phyloP scores from a whole-genome alignment of 2,888 invertebrate genomes.

The Drosophila antonietae region DNA sequence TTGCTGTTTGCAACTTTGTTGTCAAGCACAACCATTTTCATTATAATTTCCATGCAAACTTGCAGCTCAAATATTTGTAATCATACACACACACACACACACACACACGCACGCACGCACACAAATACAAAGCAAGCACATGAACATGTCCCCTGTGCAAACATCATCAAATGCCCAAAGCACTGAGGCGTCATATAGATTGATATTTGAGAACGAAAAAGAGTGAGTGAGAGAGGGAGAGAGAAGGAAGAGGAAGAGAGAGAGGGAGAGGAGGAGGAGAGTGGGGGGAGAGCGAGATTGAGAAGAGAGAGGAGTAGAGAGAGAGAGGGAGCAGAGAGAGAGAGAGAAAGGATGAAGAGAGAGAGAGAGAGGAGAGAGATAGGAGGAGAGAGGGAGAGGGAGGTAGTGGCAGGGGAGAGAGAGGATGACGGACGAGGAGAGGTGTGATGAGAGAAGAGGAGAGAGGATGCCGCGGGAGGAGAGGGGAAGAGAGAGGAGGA shows the following conservation, averaged over 20 bases:
- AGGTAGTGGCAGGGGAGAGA: too few species aligned
- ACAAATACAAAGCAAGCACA: conserved; percentile 4
- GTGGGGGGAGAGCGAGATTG: too few species aligned
- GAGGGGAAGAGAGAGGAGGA: too few species aligned
- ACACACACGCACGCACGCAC: background rate
- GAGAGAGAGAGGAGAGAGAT: too few species aligned
- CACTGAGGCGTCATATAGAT: conserved; percentile 9
- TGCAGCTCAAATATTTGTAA: conserved; percentile 45
- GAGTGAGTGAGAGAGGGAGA: background rate
- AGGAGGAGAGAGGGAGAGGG: too few species aligned
- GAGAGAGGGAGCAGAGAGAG: too few species aligned
- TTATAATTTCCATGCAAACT: conserved; percentile 39
- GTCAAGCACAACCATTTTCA: conserved; percentile 20
- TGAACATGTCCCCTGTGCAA: conserved; percentile 27
- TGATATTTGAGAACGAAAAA: background rate
- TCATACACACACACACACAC: conserved; percentile 6
- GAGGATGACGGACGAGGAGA: too few species aligned
- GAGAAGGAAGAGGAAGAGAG: too few species aligned
- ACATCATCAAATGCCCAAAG: conserved; percentile 23
- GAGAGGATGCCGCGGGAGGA: too few species aligned
- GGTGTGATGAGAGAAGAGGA: too few species aligned
- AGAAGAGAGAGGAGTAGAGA: too few species aligned
- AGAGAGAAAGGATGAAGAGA: too few species aligned
- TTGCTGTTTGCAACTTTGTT: conserved; percentile 34
- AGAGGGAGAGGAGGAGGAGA: background rate